These are phyloP conservation scores for Trissolcus brochymenae DNA, from an alignment of 2,888 invertebrate genomes.

Conservation along the genomic window DNA sequence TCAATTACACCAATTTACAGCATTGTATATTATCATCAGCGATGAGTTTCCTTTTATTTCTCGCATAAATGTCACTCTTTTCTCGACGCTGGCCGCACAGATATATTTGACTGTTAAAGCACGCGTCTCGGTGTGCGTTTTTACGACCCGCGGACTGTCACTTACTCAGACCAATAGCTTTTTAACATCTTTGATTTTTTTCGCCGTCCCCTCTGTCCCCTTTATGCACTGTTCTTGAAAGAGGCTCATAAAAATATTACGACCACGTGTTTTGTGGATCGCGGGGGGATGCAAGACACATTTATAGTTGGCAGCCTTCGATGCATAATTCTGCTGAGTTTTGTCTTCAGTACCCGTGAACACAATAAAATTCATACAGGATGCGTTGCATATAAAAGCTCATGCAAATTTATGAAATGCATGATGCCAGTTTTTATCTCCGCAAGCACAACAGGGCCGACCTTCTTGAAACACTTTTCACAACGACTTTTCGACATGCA, in stretches of 20 bases:
- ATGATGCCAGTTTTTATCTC: too few relatives aligned
- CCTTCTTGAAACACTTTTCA: too few relatives aligned
- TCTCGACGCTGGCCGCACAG: constrained; percentile 17
- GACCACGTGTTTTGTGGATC: constrained; percentile 39
- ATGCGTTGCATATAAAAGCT: constrained; percentile 10
- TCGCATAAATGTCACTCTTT: constrained; percentile 39
- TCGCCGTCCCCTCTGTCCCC: constrained; percentile 5
- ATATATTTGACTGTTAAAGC: constrained; percentile 41
- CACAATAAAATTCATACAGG: constrained; percentile 1
- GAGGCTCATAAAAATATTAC: constrained; percentile 42
- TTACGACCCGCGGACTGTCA: constrained; percentile 52
- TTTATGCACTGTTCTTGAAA: constrained; percentile 18
- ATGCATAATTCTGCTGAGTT: background rate
- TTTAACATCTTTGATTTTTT: constrained; percentile 27
- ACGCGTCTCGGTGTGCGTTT: constrained; percentile 28
- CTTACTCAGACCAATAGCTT: constrained; percentile 50
- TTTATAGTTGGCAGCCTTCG: constrained; percentile 27
- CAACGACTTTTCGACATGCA: too few relatives aligned
- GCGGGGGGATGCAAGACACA: constrained; percentile 31
- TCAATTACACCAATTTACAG: constrained; percentile 50
- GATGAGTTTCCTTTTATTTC: constrained; percentile 41
- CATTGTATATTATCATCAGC: constrained; percentile 32
- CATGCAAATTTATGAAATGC: constrained; percentile 9
- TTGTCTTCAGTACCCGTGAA: constrained; percentile 1
- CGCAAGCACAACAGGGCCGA: background rate